phyloP scores from a whole-genome alignment of 2,797 vertebrate genomes.

The Hippopotamyrus pictus region DNA sequence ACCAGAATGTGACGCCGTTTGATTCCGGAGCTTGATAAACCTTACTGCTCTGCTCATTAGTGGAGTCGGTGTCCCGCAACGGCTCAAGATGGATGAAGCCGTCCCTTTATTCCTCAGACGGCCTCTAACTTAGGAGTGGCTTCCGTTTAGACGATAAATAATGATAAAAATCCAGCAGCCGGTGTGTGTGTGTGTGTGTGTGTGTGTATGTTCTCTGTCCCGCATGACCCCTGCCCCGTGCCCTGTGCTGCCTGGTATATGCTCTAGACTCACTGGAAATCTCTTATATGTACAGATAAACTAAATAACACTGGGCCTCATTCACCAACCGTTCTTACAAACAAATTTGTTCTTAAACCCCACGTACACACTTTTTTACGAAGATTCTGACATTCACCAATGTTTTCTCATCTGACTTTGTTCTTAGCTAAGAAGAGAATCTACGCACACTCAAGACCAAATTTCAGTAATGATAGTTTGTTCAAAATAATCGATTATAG shows the following conservation, averaged over 20 bases:
- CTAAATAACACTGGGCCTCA: background rate
- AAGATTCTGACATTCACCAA: too few relatives aligned
- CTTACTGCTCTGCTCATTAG: background rate
- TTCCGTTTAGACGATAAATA: background rate
- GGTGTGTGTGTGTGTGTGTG: background rate
- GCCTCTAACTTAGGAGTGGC: background rate
- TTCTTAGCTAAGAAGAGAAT: too few relatives aligned
- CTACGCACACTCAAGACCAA: too few relatives aligned
- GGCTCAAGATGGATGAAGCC: background rate
- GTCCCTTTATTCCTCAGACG: background rate
- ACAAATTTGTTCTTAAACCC: too few relatives aligned
- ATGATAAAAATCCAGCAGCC: background rate
- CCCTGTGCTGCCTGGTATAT: background rate
- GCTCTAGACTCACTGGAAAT: background rate
- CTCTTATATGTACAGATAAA: background rate
- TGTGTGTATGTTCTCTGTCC: background rate
- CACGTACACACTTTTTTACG: too few relatives aligned
- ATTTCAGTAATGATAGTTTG: too few relatives aligned
- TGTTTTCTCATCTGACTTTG: too few relatives aligned
- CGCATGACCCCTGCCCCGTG: background rate
- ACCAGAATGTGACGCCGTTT: background rate
- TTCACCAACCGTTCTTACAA: too few relatives aligned
- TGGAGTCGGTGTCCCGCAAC: background rate
- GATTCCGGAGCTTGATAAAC: background rate
- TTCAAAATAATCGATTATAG: too few relatives aligned